phyloP scores from a whole-genome alignment of 2,888 invertebrate species.

The Scaptomyza flava region DNA sequence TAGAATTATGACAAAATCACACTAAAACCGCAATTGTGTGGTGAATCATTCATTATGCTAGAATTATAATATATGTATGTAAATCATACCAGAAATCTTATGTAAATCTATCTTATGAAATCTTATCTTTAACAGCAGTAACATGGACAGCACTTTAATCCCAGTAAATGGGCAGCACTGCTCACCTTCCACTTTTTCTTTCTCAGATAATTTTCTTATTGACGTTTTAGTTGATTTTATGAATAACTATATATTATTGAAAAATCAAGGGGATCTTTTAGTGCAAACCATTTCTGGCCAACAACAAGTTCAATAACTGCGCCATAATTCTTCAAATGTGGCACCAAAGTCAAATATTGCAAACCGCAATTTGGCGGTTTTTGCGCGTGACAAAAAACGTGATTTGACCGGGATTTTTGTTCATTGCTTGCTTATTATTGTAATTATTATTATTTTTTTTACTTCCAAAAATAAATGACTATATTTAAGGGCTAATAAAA shows the following conservation, averaged over 20 bases:
- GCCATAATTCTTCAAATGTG: conserved; percentile 27
- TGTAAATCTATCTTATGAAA: background rate
- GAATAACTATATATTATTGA: background rate
- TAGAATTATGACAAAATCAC: conserved; percentile 3
- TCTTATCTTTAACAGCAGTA: background rate
- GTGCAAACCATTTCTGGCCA: conserved; percentile 19
- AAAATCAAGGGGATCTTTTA: conserved; percentile 24
- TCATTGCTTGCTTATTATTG: conserved; percentile 1
- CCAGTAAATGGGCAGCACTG: background rate
- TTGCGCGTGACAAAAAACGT: conserved; percentile 62
- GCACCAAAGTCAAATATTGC: conserved; percentile 13
- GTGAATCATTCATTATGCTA: conserved; percentile 18
- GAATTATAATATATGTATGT: background rate
- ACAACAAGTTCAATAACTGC: conserved; percentile 28
- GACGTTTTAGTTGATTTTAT: background rate
- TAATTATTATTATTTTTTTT: conserved; percentile 21
- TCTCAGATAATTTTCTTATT: background rate
- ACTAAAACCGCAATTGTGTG: conserved; percentile 1
- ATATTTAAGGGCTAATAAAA: conserved; percentile 52
- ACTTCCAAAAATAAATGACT: conserved; percentile 52
- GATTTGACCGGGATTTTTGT: conserved; percentile 26
- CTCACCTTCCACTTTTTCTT: background rate
- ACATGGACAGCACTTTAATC: background rate
- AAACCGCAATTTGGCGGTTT: conserved; percentile 31
- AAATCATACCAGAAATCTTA: background rate